Evolutionary conservation across 2,888 invertebrate genomes (phyloP).

Genomic region (Drosophila flavopinicola): DNA sequence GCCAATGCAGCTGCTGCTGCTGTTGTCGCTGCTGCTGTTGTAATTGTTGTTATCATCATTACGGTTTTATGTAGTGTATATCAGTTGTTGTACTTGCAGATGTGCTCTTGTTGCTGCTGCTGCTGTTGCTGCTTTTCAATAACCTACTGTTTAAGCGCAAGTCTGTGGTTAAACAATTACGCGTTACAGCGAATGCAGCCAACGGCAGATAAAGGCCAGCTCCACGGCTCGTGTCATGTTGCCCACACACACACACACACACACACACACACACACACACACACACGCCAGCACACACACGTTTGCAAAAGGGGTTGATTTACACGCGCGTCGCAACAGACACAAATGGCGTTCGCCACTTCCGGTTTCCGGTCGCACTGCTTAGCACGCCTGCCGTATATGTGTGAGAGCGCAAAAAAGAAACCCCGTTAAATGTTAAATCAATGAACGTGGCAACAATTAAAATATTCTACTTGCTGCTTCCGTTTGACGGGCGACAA

Average conservation of each 20-base stretch:
- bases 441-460: conserved; percentile 72
- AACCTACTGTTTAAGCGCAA: conserved; percentile 65
- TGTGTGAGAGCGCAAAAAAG: neutral
- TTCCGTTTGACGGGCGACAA: conserved; percentile 52
- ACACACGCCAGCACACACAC: conserved; percentile 10
- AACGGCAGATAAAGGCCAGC: conserved; percentile 27
- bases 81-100: conserved; percentile 34
- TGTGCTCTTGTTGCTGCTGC: conserved; percentile 13
- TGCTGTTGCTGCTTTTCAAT: conserved; percentile 52
- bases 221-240: conserved; percentile 18
- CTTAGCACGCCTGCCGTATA: conserved; percentile 48
- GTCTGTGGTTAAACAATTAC: conserved; percentile 75
- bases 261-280: conserved; percentile 18
- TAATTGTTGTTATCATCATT: conserved; percentile 69
- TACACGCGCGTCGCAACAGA: conserved; percentile 29
- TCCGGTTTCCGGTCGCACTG: conserved; percentile 72
- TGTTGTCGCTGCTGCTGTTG: conserved; percentile 40
- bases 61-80: conserved; percentile 60
- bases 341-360: conserved; percentile 77
- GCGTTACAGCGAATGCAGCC: conserved; percentile 27
- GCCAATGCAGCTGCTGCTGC: conserved; percentile 18
- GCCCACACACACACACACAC: conserved; percentile 24
- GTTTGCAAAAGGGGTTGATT: conserved; percentile 20
- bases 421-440: conserved; percentile 45
- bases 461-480: conserved; percentile 70